These are phyloP conservation scores for Leptarthrus brevirostris DNA, from an alignment of 2,888 invertebrate genomes.

Conservation along the genomic window DNA sequence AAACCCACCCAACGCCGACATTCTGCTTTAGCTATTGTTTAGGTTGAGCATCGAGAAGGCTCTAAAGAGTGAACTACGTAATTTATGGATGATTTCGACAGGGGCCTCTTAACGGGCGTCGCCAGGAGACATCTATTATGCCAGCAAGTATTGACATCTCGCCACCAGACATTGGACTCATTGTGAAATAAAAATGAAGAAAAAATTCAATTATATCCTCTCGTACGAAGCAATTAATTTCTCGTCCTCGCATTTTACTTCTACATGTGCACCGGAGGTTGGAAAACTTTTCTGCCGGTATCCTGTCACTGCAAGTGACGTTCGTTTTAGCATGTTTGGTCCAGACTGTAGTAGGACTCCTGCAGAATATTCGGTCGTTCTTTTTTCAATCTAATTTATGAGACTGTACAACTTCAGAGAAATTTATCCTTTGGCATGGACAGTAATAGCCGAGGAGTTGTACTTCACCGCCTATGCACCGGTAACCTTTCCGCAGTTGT, in stretches of 20 bases:
- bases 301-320: slow-evolving; percentile 47
- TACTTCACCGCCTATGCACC: too few species aligned
- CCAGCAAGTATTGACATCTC: slow-evolving; percentile 40
- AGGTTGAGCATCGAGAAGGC: neutral
- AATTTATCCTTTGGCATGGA: slow-evolving; percentile 13
- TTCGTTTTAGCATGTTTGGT: slow-evolving; percentile 43
- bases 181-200: slow-evolving; percentile 38
- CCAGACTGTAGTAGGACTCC: slow-evolving; percentile 18
- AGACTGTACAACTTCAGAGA: slow-evolving; percentile 26
- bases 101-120: slow-evolving; percentile 32
- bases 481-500: neutral
- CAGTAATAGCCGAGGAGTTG: too few species aligned
- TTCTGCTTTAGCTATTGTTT: slow-evolving; percentile 18
- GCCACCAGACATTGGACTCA: slow-evolving; percentile 28
- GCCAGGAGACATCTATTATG: slow-evolving; percentile 30
- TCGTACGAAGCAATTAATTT: slow-evolving; percentile 47
- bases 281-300: slow-evolving; percentile 32
- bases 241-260: slow-evolving; percentile 29
- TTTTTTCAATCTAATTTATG: slow-evolving; percentile 43
- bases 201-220: slow-evolving; percentile 47
- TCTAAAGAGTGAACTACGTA: slow-evolving; percentile 3
- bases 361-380: slow-evolving; percentile 27
- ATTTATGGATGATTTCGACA: slow-evolving; percentile 45
- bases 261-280: slow-evolving; percentile 41
- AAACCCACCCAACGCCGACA: too few species aligned